phyloP scores from a whole-genome alignment of 2,113 vertebrate genomes.

The Buteo buteo region DNA sequence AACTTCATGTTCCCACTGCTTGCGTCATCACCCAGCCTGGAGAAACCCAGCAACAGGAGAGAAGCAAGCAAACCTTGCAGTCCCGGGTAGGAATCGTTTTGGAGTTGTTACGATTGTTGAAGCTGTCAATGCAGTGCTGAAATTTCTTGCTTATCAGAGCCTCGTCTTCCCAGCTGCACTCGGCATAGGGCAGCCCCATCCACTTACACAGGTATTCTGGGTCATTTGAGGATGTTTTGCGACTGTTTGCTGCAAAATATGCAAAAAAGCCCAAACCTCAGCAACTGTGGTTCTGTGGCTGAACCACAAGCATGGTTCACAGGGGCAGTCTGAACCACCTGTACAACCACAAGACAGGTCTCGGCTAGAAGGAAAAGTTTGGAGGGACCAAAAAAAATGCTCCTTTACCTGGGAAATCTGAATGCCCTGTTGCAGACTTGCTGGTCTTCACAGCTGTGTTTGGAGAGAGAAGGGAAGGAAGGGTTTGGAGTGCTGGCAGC shows the following conservation, averaged over 20 bases:
- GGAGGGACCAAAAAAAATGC: neutral
- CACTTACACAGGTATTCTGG: constrained; percentile 97
- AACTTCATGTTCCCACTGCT: neutral
- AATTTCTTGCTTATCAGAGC: constrained; percentile 93
- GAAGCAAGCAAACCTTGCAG: constrained; percentile 82
- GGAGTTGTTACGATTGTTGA: constrained; percentile 84
- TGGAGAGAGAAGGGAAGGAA: constrained; percentile 3
- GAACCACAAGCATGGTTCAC: neutral
- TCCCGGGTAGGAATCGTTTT: constrained; percentile 94
- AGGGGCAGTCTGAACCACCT: neutral
- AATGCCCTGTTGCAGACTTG: constrained; percentile 81
- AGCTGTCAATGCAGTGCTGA: constrained; percentile 87
- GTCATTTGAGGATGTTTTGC: constrained; percentile 86
- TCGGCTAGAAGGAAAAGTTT: neutral
- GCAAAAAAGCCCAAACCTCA: neutral
- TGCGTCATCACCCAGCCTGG: neutral
- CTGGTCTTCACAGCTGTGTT: constrained; percentile 88
- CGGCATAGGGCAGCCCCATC: constrained; percentile 96
- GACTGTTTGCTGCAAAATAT: constrained; percentile 81
- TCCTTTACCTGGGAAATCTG: constrained; percentile 87
- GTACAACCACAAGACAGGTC: neutral
- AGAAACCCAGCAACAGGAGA: neutral
- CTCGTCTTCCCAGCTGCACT: constrained; percentile 98
- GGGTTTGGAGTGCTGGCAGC: neutral
- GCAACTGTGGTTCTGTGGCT: neutral